Evolutionary conservation across 1,140 invertebrate genomes (phyloP).

Genomic region (Contarinia nasturtii): DNA sequence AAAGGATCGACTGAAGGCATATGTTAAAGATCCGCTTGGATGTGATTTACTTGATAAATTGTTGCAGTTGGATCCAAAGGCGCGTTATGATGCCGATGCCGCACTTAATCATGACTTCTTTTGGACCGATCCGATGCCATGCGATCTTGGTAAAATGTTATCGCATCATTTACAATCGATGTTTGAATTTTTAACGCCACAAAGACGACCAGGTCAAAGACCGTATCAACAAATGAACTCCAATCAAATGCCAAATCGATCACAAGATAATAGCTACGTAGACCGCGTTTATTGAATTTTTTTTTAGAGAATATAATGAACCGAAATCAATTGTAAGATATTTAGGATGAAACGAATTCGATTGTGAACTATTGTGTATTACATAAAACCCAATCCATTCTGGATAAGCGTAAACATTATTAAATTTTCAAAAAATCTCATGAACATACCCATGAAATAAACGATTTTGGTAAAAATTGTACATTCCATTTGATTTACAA

Average conservation of each 20-base stretch:
- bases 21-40: conserved; percentile 81
- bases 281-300: conserved; percentile 19
- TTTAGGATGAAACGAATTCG: too few species aligned
- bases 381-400: too few species aligned
- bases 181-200: conserved; percentile 89
- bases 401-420: too few species aligned
- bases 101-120: conserved; percentile 97
- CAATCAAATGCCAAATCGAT: conserved; percentile 16
- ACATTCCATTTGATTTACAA: too few species aligned
- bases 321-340: too few species aligned
- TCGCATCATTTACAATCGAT: conserved; percentile 86
- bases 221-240: conserved; percentile 37
- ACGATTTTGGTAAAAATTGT: too few species aligned
- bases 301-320: background rate
- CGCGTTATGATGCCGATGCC: conserved; percentile 77
- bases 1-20: conserved; percentile 76
- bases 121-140: conserved; percentile 92
- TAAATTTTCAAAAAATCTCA: too few species aligned
- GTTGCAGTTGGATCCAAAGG: conserved; percentile 76
- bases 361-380: too few species aligned
- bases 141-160: conserved; percentile 80
- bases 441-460: too few species aligned
- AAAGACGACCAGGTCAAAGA: conserved; percentile 45
- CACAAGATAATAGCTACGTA: conserved; percentile 23
- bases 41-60: conserved; percentile 89